Percentiles rank a stretch among this genome's conserved stretches.
Evolutionary conservation across 64 coral and sea anemone species (phyloP).

Genomic region (Actinia tenebrosa): DNA sequence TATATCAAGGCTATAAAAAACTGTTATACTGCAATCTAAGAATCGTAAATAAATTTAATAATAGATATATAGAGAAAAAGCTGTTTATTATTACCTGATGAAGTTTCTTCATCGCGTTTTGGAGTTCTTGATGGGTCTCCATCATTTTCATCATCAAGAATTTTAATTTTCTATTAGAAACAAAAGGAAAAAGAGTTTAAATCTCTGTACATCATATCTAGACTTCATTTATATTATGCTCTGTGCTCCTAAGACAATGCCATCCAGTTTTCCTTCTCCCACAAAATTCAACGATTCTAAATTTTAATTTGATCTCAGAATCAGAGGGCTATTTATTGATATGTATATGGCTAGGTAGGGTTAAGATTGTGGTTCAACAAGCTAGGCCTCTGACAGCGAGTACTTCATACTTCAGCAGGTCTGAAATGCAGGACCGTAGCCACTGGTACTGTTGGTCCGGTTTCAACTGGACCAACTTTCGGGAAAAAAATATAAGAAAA

Average conservation of each 20-base stretch:
- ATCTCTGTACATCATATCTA: neutral
- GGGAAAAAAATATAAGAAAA: no score
- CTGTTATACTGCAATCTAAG: neutral
- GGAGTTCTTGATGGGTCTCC: conserved; percentile 41
- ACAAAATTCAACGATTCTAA: no score
- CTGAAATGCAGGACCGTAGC: no score
- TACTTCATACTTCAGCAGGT: neutral
- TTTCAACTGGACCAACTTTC: no score
- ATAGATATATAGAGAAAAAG: neutral
- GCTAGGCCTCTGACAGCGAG: neutral
- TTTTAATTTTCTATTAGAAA: conserved; percentile 84
- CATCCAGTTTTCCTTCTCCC: no score
- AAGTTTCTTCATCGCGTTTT: conserved; percentile 17
- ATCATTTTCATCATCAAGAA: conserved; percentile 97
- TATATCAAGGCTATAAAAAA: neutral
- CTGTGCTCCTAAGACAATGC: no score
- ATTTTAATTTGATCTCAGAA: no score
- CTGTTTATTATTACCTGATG: conserved; percentile 47
- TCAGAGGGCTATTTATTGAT: no score
- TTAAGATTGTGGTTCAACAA: neutral
- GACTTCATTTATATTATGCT: no score
- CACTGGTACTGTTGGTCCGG: no score
- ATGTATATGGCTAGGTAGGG: no score
- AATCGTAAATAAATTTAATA: no score
- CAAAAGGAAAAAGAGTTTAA: neutral